Base-by-base conservation (phyloP, 2,797 vertebrate species). In the Peromyscus aztecus region DNA sequence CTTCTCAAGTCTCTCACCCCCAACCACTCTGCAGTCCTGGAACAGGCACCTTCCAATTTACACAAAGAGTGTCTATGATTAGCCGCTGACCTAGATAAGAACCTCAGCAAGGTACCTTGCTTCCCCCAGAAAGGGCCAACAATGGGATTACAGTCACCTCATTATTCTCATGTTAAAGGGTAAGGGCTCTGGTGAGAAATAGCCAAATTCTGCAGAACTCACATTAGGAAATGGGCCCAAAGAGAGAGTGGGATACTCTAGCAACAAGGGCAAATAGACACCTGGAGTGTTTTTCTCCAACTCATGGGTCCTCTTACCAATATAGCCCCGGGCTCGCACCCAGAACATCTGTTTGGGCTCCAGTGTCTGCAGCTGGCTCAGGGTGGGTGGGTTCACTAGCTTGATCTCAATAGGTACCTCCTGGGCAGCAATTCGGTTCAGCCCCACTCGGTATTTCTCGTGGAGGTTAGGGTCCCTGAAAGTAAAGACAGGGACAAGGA, bases 371-470 rank as follows among this genome's bases (percentile, higher is more conserved):
- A 14, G 88, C 89, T 97, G 96, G 92, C 97, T 98, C 40, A 98
- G 83, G 46, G 98, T 98, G 0, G 98, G 97, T 0, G 99, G 99
- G 97, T 99, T 99, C 81, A 99, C 98, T 0, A 99, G 99, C 97
- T 99, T 99, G 92, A 99, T 99, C 78, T 99, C 99, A 82, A 99
- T 99, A 0, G 99, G 99, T 55, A 99, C 98, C 7, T 99, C 99
- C 37, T 98, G 98, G 0, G 99, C 99, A 95, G 99, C 98, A 34
- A 99, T 98, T 96, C 98, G 99, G 97, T 98, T 99, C 13, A 99
- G 99, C 4, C 98, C 99, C 88, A 98, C 98, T 59, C 98, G 99
- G 46, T 99, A 98, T 29, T 98, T 98, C 92, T 99, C 99, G 0
- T 98, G 98, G 97, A 99, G 94, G 84, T 99, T 98, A 2, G 99